Base-by-base conservation (phyloP, 2,797 vertebrate species). In the Tamandua tetradactyla region DNA sequence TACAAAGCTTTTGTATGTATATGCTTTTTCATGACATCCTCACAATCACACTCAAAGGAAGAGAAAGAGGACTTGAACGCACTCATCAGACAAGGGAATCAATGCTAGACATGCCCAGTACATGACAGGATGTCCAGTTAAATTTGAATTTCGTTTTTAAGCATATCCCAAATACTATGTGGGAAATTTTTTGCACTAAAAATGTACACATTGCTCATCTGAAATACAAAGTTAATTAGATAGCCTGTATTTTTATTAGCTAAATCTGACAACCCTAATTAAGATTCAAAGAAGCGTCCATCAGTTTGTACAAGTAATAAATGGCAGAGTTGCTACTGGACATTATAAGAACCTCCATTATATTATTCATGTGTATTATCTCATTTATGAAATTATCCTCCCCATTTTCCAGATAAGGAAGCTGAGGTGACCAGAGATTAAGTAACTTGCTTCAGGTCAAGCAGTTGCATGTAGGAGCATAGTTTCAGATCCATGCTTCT, bases 391-490 rank as follows among this genome's bases (percentile, higher is more conserved):
- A 3, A 14, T 20, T 35, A 68, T 23, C 40, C 14, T 93, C 30
- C 6, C 14, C 10, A 30, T n/a, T 92, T n/a, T 35, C 23, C 49
- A 69, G n/a, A 64, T 5, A 13, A 74, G 17, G 15, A 62, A 42
- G 55, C 40, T 20, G 32, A 89, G 42, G 12, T 49, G 4, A 49
- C 20, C 23, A 30, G 35, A 44, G 23, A 44, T 7, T 62, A 12
- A 75, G 30, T 7, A 52, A 44, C 44, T 71, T 57, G 30, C 25
- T 55, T 37, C 18, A 79, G 11, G 20, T 72, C 30, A 35, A 7
- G 17, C 8, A 61, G 6, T 23, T 75, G 40, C 4, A 7, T 44
- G 5, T 1, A 59, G 30, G n/a, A 2, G 3, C 22, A 0, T 0
- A 18, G 5, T 20, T 20, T 20, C 5, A 13, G 12, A 32, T 8